These are phyloP conservation scores for Sericinus montela DNA, from an alignment of 2,888 invertebrate genomes.

Conservation along the genomic window DNA sequence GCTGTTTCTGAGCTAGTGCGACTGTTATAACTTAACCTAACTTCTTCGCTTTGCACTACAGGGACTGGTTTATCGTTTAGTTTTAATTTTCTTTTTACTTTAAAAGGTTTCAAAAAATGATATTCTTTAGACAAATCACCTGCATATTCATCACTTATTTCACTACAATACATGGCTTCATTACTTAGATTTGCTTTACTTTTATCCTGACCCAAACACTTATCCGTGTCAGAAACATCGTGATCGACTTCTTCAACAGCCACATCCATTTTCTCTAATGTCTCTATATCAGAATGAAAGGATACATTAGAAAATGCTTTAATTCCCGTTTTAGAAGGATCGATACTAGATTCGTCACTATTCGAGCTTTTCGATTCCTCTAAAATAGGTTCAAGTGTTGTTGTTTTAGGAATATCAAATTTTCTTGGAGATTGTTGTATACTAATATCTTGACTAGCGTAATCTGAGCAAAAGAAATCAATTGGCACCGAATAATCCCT, in stretches of 20 bases:
- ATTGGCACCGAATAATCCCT: slow-evolving; percentile 72
- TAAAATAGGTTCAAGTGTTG: slow-evolving; percentile 59
- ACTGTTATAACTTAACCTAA: slow-evolving; percentile 34
- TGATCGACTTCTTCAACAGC: background rate
- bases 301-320: background rate
- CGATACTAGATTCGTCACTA: slow-evolving; percentile 46
- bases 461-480: slow-evolving; percentile 64
- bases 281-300: background rate
- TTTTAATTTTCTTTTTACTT: background rate
- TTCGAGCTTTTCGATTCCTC: slow-evolving; percentile 70
- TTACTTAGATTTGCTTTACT: background rate
- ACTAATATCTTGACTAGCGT: slow-evolving; percentile 36
- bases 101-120: background rate
- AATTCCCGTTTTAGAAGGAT: slow-evolving; percentile 24
- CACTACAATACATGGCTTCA: background rate
- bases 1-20: slow-evolving; percentile 40
- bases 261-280: background rate
- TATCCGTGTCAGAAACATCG: background rate
- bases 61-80: background rate
- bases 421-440: slow-evolving; percentile 50
- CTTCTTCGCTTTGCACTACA: background rate
- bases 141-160: background rate
- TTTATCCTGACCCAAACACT: background rate
- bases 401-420: slow-evolving; percentile 33
- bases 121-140: background rate